Base-by-base conservation (phyloP, 92 coral and sea anemone genomes). In the Zoanthus sociatus region DNA sequence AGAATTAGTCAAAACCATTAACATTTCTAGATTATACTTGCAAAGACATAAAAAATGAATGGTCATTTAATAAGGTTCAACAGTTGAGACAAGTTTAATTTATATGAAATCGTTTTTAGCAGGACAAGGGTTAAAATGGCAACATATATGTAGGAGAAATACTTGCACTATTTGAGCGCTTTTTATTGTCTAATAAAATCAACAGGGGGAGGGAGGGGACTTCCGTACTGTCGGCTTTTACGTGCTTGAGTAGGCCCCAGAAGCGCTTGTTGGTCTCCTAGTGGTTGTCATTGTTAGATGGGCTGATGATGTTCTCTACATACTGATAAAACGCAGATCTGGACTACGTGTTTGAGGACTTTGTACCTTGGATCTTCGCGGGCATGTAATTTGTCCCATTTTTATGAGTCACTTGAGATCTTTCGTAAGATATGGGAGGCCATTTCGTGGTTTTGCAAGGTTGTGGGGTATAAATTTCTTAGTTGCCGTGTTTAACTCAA, bases 371-470 rank as follows among this genome's bases (percentile, higher is more conserved):
- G 87, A 50, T 69, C 79, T 45, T 79, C 79, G 5, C 37, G 4
- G 14, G 84, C 60, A 54, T 87, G 86, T 15, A 67, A 20, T 64
- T 69, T 64, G 87, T 87, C 90, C 68, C 75, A 5, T 71, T 87
- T 51, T 48, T 79, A 79, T 87, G 21, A 87, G 81, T 21, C 73
- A 82, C 44, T 71, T 79, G 18, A 87, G 71, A 10, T 79, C 79
- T 26, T 58, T 67, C 46, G 56, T 60, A 13, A 79, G 32, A 53
- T 87, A 79, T 10, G 63, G 87, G 54, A 79, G 74, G 26, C 75
- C 54, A 20, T 79, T 87, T 66, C 75, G 48, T 20, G 30, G 16
- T 66, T 50, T 87, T 15, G 47, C 68, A 3, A 68, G 15, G 30
- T 87, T 78, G 71, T 30, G 20, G 17, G 89, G 89, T 45, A 77